Evolutionary conservation across 2,797 vertebrate genomes (phyloP), one percentile per base, ranked within the genome.

Genomic region (Rhinophrynus dorsalis): DNA sequence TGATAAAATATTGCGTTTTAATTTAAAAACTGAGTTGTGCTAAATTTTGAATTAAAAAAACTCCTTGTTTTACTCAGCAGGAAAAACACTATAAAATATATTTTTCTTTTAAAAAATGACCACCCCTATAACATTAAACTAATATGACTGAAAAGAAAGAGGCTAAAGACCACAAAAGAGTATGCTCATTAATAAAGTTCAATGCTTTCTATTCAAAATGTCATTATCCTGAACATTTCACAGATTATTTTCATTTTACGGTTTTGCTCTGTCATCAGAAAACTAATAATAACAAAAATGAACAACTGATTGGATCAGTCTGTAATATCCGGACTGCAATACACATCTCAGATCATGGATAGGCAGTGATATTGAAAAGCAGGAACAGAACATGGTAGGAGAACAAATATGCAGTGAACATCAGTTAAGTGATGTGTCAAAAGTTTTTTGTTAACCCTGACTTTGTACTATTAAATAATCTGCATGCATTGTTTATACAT

Each of bases 271-370:
- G 45, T 79, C 78, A 81, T 78, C 75, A 79, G 29, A 75, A 82
- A 84, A 79, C 62, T 75, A 81, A 79, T 74, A 77, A 81, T 61
- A 66, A 65, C 72, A 75, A 77, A 83, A 82, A 80, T 76, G 82
- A 82, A 75, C 79, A 77, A 44, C 37, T 79, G 80, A 76, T 76
- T 74, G 58, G 65, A 75, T 75, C 64, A 77, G 74, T 68, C 73
- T 75, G 51, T 66, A 78, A 79, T 26, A 51, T 79, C 77, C 32
- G 44, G n/a, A 76, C 35, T 24, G 20, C 26, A 67, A 60, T 61
- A 7, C 40, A 30, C 48, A 55, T 32, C 12, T 65, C 48, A 75
- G 81, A 57, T 35, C 77, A 70, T 17, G 79, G 42, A 75, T 75
- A 78, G 69, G 69, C 75, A 54, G 51, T 63, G 75, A 79, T 83